Base-by-base conservation (phyloP, 2,888 invertebrate genomes). In the Drosophila meridionalis region DNA sequence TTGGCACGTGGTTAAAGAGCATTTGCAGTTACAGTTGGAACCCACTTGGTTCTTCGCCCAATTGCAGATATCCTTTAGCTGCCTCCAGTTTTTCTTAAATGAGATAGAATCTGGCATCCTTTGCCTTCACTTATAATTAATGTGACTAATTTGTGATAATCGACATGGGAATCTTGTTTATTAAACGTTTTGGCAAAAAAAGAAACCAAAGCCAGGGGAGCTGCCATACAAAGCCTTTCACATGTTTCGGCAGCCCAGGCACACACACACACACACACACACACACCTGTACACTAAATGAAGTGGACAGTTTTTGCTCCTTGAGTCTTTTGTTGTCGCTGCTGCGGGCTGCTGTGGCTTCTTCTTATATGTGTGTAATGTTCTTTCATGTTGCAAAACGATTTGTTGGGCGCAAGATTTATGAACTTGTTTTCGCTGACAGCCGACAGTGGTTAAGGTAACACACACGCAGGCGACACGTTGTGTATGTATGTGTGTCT, bases 101-200 rank as follows among this genome's bases (percentile, higher is more conserved):
- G 38, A 64, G 77, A 76, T 76, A 63, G 64, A 55, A 77, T 68
- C 73, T 53, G 68, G 64, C 65, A 26, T 48, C 59, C 58, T 48
- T 30, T 20, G 50, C 56, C 61, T 75, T 64, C 73, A 45, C 36
- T 81, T 87, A 91, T 91, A 91, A 92, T 92, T 92, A 91, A 92
- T 92, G 89, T 90, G 88, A 89, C 91, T 92, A 91, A 92, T 91
- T 92, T 92, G 91, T 83, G 89, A 89, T 90, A 91, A 92, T 91
- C 92, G 92, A 92, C 90, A 90, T 90, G 91, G 89, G 89, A 82
- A 92, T 92, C 92, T 92, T 92, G 91, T 92, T 91, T 92, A 92
- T 90, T 92, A 92, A 92, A 91, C 91, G 92, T 85, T 92, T 78
- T 78, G 78, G 65, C 69, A 57, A 70, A 73, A 69, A 57, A 48